Conservation (phyloP, 2,797 vertebrate species). For the Hypotaenidia philippensis region DNA sequence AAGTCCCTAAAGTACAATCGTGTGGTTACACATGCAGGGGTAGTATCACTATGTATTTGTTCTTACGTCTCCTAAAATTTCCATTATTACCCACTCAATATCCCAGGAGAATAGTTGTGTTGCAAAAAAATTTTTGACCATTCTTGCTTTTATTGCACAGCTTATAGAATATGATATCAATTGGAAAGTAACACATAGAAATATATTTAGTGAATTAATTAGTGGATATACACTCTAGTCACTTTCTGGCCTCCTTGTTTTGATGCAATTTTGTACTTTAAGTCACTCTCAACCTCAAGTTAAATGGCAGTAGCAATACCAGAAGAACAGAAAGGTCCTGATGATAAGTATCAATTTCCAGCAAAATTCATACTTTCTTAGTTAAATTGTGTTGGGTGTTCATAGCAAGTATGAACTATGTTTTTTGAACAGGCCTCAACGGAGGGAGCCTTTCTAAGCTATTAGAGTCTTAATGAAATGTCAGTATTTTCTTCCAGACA, state of each 20-base stretch:
- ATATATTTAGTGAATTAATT: background rate
- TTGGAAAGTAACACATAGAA: background rate
- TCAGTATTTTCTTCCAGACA: background rate
- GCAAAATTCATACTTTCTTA: background rate
- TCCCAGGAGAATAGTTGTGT: background rate
- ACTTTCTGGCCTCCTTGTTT: background rate
- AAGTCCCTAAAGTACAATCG: background rate
- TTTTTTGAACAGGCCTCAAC: background rate
- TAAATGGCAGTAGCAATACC: background rate
- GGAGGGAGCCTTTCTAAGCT: background rate
- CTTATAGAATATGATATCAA: background rate
- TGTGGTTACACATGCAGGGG: background rate
- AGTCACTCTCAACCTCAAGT: background rate
- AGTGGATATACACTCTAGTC: background rate
- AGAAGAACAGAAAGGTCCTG: background rate
- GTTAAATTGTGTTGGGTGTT: background rate
- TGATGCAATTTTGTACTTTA: background rate
- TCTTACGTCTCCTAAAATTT: background rate
- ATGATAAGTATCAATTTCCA: background rate
- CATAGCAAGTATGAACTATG: background rate
- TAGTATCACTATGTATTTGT: background rate
- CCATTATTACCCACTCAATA: background rate
- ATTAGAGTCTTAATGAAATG: background rate
- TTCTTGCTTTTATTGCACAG: background rate
- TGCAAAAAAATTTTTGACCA: background rate